These are phyloP conservation scores for Clarias gariepinus DNA, from an alignment of 2,113 vertebrate species.

Conservation along the genomic window DNA sequence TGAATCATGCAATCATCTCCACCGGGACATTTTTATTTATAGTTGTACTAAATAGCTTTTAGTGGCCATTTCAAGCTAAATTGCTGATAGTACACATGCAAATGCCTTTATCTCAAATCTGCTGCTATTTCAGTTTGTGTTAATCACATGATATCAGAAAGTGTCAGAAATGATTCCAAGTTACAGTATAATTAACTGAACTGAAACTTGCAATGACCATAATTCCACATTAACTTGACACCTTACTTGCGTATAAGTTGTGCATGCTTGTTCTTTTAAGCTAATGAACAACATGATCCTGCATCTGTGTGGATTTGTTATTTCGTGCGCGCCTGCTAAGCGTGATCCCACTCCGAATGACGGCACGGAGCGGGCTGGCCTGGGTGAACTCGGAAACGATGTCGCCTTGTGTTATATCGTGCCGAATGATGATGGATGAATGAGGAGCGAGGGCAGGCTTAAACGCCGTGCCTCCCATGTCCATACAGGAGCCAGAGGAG, in stretches of 20 bases:
- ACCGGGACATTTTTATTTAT: background rate
- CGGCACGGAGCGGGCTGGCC: background rate
- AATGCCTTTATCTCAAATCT: background rate
- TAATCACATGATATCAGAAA: background rate
- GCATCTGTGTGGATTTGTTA: background rate
- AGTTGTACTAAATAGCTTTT: background rate
- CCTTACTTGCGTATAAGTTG: background rate
- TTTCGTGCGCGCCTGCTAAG: background rate
- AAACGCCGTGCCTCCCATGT: conserved; percentile 14
- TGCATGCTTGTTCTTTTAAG: background rate
- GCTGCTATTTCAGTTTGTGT: background rate
- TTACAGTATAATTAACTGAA: background rate
- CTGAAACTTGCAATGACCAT: background rate
- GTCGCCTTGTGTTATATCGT: background rate
- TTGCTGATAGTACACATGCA: background rate
- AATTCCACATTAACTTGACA: background rate
- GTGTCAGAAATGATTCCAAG: background rate
- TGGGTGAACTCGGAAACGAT: conserved; percentile 10
- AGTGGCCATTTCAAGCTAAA: background rate
- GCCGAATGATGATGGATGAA: conserved; percentile 19
- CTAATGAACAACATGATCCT: background rate
- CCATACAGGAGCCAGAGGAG: conserved; percentile 23
- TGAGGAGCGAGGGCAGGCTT: conserved; percentile 1
- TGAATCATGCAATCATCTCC: background rate
- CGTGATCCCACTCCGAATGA: background rate